Conservation (phyloP, 2,888 invertebrate genomes). For the Latrodectus hesperus region DNA sequence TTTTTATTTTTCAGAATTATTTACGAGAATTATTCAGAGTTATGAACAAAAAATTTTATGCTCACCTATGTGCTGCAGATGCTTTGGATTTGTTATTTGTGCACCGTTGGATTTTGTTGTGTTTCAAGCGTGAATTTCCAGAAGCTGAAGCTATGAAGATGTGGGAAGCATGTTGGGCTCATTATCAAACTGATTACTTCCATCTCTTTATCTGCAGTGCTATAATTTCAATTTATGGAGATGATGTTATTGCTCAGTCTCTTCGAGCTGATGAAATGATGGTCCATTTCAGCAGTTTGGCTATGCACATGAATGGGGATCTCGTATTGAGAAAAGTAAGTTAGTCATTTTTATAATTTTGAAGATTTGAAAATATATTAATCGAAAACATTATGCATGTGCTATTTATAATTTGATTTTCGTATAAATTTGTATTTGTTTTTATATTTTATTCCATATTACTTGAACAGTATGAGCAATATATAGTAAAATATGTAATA, state of each 20-base stretch:
- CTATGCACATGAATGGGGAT: constrained; percentile 97
- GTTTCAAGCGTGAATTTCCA: constrained; percentile 93
- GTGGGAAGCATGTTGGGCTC: constrained; percentile 99
- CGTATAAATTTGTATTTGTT: too few relatives aligned
- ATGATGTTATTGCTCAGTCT: constrained; percentile 90
- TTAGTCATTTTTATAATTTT: background rate
- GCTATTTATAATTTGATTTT: too few relatives aligned
- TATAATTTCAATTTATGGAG: constrained; percentile 91
- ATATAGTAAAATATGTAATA: too few relatives aligned
- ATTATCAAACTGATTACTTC: constrained; percentile 96
- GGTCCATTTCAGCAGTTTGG: constrained; percentile 93
- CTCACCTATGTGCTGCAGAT: constrained; percentile 87
- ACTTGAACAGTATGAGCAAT: too few relatives aligned
- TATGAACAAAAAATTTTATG: constrained; percentile 94
- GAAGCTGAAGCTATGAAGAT: constrained; percentile 90
- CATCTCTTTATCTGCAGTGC: constrained; percentile 95
- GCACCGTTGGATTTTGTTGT: constrained; percentile 95
- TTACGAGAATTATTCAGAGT: constrained; percentile 89
- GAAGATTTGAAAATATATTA: background rate
- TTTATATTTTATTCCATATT: too few relatives aligned
- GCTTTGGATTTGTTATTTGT: constrained; percentile 93
- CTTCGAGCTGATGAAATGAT: constrained; percentile 95
- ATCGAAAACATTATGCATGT: too few relatives aligned
- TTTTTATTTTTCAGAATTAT: constrained; percentile 79
- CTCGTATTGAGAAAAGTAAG: constrained; percentile 87